These are phyloP conservation scores for Boloria euphrosyne DNA, from an alignment of 2,888 invertebrate genomes.

Conservation along the genomic window DNA sequence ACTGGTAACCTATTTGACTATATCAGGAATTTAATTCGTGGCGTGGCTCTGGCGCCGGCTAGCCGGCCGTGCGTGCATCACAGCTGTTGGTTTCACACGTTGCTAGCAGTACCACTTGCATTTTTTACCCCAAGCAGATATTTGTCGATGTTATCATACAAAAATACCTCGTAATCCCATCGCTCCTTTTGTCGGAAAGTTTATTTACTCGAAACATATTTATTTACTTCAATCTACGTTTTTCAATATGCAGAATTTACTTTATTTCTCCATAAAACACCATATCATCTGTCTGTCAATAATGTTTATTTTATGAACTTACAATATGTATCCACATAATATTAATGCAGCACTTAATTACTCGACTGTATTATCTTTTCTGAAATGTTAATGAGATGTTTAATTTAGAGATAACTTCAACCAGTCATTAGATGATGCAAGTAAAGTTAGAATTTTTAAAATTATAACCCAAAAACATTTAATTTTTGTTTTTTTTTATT, in stretches of 20 bases:
- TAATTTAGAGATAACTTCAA: slow-evolving; percentile 14
- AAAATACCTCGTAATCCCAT: slow-evolving; percentile 10
- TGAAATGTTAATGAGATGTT: slow-evolving; percentile 17
- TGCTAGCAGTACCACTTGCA: slow-evolving; percentile 22
- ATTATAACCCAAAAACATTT: neutral
- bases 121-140: slow-evolving; percentile 3
- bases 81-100: slow-evolving; percentile 55
- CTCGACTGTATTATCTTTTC: slow-evolving; percentile 8
- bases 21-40: slow-evolving; percentile 55
- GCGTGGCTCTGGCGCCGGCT: slow-evolving; percentile 52
- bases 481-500: too few species aligned
- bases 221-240: neutral
- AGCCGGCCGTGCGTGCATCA: slow-evolving; percentile 45
- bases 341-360: slow-evolving; percentile 2
- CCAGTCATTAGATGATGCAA: slow-evolving; percentile 15
- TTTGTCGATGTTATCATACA: slow-evolving; percentile 15
- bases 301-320: slow-evolving; percentile 13
- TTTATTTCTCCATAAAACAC: slow-evolving; percentile 1
- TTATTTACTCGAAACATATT: neutral
- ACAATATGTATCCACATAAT: neutral
- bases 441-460: neutral
- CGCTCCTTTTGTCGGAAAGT: slow-evolving; percentile 1
- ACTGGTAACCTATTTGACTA: slow-evolving; percentile 71
- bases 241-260: neutral
- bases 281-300: slow-evolving; percentile 11